Base-by-base conservation (phyloP, 2,888 invertebrate genomes). In the Caenorhabditis angaria region DNA sequence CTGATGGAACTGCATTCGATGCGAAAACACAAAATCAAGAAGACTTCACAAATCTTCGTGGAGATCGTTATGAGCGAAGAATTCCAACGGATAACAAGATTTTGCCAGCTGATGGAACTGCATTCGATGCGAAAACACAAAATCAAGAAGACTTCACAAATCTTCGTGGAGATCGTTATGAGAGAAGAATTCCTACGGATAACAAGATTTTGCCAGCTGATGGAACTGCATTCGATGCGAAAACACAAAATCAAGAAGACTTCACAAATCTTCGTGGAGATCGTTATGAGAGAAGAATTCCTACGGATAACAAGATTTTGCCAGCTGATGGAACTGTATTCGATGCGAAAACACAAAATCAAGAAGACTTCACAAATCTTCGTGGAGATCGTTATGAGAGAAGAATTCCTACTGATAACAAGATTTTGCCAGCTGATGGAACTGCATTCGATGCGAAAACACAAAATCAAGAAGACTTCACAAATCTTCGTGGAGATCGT, bases 301-400 rank as follows among this genome's bases (percentile, higher is more conserved):
- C 83, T n/a, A 48, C 48, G 20, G 82, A 81, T 20, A 70, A 76
- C 27, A 66, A 80, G 51, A 48, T 83, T 6, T 57, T 78, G 8
- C 64, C 65, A 50, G 57, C 60, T 4, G 76, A 68, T 10, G 32
- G 22, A 55, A 22, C 32, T 3, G n/a, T 50, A 12, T 78, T 82
- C 47, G 61, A 55, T 1, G 65, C 61, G 1, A 61, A 61, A 56
- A 69, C 78, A 0, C 61, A 61, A 22, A 65, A 61, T 20, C 67
- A 61, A 10, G 47, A 55, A 5, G 77, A 78, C 28, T 77, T 35
- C 55, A 35, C 28, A 0, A 63, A 24, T 18, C 65, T 62, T 35
- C 24, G 20, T 22, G 78, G 78, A 0, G 75, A 76, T 4, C 56
- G 69, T 18, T 70, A 56, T 48, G 75, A 78, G 12, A 12, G 57